These are phyloP conservation scores for Tholera decimalis DNA, from an alignment of 2,888 invertebrate genomes.

Conservation along the genomic window DNA sequence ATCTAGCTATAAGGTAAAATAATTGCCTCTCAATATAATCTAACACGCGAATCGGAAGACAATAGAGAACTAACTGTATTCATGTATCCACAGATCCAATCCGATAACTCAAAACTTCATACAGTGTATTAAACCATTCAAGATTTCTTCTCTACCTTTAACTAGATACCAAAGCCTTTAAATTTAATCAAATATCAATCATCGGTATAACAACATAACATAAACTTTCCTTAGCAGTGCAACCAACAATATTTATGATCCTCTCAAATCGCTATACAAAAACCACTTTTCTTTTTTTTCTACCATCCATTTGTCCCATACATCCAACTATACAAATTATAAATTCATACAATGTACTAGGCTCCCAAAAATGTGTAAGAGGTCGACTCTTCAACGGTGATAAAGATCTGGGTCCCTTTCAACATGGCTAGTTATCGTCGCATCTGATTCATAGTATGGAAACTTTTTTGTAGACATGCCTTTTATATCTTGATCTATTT, in stretches of 20 bases:
- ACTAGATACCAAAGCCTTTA: slow-evolving; percentile 4
- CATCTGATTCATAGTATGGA: slow-evolving; percentile 77
- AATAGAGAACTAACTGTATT: not conserved
- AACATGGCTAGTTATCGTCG: slow-evolving; percentile 79
- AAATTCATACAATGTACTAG: slow-evolving; percentile 88
- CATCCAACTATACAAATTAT: slow-evolving; percentile 72
- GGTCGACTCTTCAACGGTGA: slow-evolving; percentile 71
- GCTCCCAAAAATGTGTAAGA: slow-evolving; percentile 87
- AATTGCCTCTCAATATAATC: not conserved
- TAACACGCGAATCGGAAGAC: not conserved
- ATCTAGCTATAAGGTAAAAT: not conserved
- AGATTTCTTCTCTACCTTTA: not conserved
- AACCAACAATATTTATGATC: slow-evolving; percentile 60
- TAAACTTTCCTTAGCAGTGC: slow-evolving; percentile 33
- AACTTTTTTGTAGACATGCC: slow-evolving; percentile 77
- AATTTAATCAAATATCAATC: slow-evolving; percentile 46
- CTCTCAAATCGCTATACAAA: slow-evolving; percentile 58
- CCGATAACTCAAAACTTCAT: not conserved
- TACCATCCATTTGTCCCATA: slow-evolving; percentile 56
- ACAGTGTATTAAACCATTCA: not conserved
- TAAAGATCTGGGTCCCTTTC: slow-evolving; percentile 83
- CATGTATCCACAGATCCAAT: not conserved
- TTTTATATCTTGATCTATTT: slow-evolving; percentile 79
- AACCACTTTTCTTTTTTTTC: slow-evolving; percentile 58
- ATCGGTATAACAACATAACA: slow-evolving; percentile 28